A percentile compares a stretch with the other conserved stretches of the same genome.
phyloP scores from a whole-genome alignment of 2,888 invertebrate genomes.

The Hypena proboscidalis region DNA sequence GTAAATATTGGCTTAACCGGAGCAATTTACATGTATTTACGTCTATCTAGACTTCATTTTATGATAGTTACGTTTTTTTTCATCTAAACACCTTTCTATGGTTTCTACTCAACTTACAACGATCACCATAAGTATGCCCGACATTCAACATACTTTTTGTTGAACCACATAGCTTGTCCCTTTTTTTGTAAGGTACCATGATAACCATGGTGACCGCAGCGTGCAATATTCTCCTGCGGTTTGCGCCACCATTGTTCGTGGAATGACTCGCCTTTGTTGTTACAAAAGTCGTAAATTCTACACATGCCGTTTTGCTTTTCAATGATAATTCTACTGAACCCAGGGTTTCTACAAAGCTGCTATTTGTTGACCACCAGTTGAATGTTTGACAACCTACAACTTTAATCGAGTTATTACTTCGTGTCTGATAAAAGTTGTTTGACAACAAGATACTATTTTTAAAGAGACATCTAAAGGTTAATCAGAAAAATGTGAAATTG shows the following conservation, averaged over 20 bases:
- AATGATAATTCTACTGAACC: constrained; percentile 14
- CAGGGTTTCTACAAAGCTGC: background rate
- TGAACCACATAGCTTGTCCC: constrained; percentile 23
- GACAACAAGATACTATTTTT: constrained; percentile 4
- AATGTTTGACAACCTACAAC: background rate
- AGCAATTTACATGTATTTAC: no score
- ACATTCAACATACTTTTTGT: constrained; percentile 25
- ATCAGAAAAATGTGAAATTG: background rate
- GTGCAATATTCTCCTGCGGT: constrained; percentile 59
- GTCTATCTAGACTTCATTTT: no score
- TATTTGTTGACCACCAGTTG: no score
- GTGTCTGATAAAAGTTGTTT: background rate
- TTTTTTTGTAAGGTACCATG: constrained; percentile 30
- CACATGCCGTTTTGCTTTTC: constrained; percentile 22
- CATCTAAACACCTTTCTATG: constrained; percentile 13
- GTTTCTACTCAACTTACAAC: constrained; percentile 9
- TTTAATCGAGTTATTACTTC: background rate
- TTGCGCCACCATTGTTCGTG: constrained; percentile 54
- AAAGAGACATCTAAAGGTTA: constrained; percentile 1
- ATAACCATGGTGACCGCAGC: constrained; percentile 49
- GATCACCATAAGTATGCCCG: constrained; percentile 14
- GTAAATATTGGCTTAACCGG: no score
- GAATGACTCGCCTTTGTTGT: constrained; percentile 45
- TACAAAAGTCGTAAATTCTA: constrained; percentile 32
- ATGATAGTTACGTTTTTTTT: no score